phyloP scores from a whole-genome alignment of 1,140 invertebrate species.

The Diprion similis region DNA sequence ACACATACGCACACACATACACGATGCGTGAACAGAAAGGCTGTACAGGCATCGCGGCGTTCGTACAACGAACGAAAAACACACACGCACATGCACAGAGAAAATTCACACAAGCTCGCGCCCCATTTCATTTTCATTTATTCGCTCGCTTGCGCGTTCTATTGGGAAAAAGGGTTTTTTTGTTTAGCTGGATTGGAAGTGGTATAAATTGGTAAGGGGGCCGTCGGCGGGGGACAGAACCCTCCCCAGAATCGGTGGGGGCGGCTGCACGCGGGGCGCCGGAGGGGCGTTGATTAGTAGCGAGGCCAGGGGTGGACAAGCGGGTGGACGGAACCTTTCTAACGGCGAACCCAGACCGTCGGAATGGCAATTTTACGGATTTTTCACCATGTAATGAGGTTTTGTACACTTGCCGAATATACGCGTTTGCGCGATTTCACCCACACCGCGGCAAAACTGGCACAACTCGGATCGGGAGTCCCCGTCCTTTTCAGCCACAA shows the following conservation, averaged over 20 bases:
- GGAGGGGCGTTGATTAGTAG: conserved; percentile 33
- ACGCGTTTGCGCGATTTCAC: too few relatives aligned
- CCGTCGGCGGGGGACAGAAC: neutral
- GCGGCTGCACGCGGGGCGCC: conserved; percentile 17
- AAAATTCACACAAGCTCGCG: conserved; percentile 9
- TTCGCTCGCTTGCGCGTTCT: conserved; percentile 42
- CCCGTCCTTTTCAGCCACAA: conserved; percentile 10
- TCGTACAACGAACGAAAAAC: neutral
- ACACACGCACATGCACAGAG: neutral
- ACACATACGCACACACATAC: neutral
- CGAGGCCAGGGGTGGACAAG: conserved; percentile 20
- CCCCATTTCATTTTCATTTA: conserved; percentile 44
- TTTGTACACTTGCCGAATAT: too few relatives aligned
- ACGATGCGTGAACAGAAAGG: neutral
- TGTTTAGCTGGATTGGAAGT: conserved; percentile 43
- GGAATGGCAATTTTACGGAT: too few relatives aligned
- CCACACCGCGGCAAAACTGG: too few relatives aligned
- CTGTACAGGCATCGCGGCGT: neutral
- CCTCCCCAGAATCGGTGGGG: neutral
- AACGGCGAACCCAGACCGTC: too few relatives aligned
- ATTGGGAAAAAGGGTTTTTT: conserved; percentile 39
- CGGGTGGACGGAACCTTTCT: neutral
- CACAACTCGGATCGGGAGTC: too few relatives aligned
- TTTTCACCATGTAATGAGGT: too few relatives aligned
- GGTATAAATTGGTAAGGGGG: conserved; percentile 46